Evolutionary conservation across 2,797 vertebrate genomes (phyloP).

Genomic region (Melanotaenia boesemani): DNA sequence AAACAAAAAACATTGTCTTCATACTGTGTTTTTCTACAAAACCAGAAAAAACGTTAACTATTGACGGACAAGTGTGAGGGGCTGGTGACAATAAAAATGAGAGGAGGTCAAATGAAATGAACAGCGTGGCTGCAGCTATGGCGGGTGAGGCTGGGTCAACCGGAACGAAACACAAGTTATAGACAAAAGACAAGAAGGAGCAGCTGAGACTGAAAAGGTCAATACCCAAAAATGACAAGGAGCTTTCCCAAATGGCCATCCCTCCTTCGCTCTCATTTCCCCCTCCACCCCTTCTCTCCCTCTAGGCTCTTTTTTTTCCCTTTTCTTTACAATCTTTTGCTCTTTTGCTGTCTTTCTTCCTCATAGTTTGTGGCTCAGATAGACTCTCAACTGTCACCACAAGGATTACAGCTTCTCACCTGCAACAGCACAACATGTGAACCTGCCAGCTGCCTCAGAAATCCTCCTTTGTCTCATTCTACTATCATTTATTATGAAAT

Average conservation of each 20-base stretch:
- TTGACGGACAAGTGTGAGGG: not conserved
- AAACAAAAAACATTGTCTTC: not conserved
- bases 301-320: not conserved
- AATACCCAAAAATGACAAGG: conserved; percentile 49
- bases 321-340: too few species aligned
- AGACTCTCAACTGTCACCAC: too few species aligned
- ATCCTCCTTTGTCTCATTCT: too few species aligned
- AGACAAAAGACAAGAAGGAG: conserved; percentile 47
- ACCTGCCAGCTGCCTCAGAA: too few species aligned
- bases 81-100: not conserved
- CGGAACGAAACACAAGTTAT: conserved; percentile 46
- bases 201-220: conserved; percentile 42
- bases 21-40: not conserved
- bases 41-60: not conserved
- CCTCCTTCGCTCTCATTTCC: not conserved
- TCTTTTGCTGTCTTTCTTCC: too few species aligned
- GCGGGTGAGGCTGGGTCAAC: conserved; percentile 40
- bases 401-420: too few species aligned
- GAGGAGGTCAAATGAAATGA: conserved; percentile 2
- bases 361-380: too few species aligned
- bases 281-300: not conserved
- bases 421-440: too few species aligned
- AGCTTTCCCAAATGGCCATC: conserved; percentile 42
- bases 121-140: not conserved
- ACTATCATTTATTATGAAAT: too few species aligned